A percentile compares a stretch with the other conserved stretches of the same genome.
Conservation (phyloP, 1,140 invertebrate species). For the Parapsyche elsis region DNA sequence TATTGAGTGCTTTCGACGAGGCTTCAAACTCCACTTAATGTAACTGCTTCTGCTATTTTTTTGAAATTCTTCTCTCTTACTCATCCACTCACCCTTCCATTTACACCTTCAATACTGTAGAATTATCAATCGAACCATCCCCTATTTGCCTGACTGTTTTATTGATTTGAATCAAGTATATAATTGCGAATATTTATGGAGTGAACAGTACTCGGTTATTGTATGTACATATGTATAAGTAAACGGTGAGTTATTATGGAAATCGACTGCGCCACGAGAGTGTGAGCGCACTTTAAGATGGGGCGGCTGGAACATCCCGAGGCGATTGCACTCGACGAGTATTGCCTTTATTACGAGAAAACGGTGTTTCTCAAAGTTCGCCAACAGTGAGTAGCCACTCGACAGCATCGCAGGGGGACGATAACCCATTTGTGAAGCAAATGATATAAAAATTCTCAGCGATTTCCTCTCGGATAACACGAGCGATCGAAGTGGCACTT, state of each 20-base stretch:
- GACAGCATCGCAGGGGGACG: not conserved
- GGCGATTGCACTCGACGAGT: conserved; percentile 26
- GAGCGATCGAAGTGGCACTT: conserved; percentile 11
- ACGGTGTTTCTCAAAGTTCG: conserved; percentile 30
- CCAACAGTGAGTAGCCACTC: conserved; percentile 19
- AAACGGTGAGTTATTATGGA: not conserved
- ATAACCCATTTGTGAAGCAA: conserved; percentile 24
- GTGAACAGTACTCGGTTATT: no score
- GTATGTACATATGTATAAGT: no score
- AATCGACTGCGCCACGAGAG: not conserved
- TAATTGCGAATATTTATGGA: no score
- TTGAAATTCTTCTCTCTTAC: not conserved
- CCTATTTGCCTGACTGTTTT: not conserved
- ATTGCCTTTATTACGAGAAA: conserved; percentile 38
- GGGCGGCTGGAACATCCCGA: not conserved
- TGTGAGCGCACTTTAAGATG: not conserved
- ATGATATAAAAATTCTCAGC: not conserved
- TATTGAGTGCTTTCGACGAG: not conserved
- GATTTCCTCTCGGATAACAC: not conserved
- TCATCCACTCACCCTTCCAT: not conserved
- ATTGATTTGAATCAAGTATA: not conserved
- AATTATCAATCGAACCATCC: not conserved
- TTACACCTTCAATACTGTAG: not conserved
- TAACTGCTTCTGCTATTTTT: not conserved
- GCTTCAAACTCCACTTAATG: not conserved